A percentile compares a stretch with the other conserved stretches of the same genome.
Conservation (phyloP, 2,797 vertebrate genomes). For the Alauda arvensis region DNA sequence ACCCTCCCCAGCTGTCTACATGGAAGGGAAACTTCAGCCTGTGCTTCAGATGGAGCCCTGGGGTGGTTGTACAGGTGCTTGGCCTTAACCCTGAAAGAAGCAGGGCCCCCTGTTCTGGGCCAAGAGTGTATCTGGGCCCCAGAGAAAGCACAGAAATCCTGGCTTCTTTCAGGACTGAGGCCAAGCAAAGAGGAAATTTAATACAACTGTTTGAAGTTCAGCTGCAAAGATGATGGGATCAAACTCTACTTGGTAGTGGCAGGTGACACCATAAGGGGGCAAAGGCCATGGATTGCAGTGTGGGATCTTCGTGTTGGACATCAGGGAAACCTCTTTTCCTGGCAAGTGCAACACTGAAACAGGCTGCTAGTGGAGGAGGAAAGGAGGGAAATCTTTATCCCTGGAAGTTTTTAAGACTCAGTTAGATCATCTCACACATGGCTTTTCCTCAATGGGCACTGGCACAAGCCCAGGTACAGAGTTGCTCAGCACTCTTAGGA, state of each 20-base stretch:
- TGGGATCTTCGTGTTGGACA: not conserved
- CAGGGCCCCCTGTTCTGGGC: not conserved
- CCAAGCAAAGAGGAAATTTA: not conserved
- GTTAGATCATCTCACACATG: not conserved
- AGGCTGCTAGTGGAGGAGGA: not conserved
- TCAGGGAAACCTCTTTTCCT: not conserved
- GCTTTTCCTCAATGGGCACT: not conserved
- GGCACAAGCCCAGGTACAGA: not conserved
- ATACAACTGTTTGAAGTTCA: not conserved
- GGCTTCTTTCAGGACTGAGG: not conserved
- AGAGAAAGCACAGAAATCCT: not conserved
- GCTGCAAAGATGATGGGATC: not conserved
- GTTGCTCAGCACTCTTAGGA: not conserved
- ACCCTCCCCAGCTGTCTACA: constrained; percentile 11
- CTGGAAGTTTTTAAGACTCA: not conserved
- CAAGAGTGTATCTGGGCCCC: not conserved
- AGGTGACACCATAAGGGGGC: not conserved
- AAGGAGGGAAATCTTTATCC: not conserved
- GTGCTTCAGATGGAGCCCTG: not conserved
- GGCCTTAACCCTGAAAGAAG: constrained; percentile 13
- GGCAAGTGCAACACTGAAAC: not conserved
- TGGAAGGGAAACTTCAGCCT: not conserved
- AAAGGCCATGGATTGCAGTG: accelerated
- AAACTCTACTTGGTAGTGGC: not conserved
- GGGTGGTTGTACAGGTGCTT: constrained; percentile 25